These are phyloP conservation scores for Eupithecia vulgata DNA, from an alignment of 2,888 invertebrate species.

Conservation along the genomic window DNA sequence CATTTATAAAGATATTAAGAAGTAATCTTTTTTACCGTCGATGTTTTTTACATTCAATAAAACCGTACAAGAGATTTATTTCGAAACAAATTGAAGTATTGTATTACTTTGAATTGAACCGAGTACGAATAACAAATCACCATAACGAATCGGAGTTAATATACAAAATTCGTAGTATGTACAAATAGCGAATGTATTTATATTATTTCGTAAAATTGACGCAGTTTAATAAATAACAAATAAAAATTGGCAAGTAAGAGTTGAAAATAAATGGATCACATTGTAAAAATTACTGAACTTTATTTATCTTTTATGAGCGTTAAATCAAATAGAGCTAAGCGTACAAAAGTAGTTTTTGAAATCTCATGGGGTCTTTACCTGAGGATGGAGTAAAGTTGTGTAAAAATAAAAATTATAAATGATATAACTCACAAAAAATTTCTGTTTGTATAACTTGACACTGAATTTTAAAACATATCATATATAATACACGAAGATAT, in stretches of 20 bases:
- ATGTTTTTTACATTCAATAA: background rate
- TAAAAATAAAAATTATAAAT: background rate
- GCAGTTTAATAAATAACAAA: conserved; percentile 30
- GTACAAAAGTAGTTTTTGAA: background rate
- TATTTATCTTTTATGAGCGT: background rate
- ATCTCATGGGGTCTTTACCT: background rate
- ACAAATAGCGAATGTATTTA: conserved; percentile 29
- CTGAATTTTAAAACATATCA: conserved; percentile 16
- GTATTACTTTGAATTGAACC: conserved; percentile 15
- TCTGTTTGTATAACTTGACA: background rate
- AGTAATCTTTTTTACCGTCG: background rate
- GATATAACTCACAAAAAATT: too few species aligned
- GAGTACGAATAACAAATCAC: conserved; percentile 23
- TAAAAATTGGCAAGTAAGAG: conserved; percentile 19
- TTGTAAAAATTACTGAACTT: background rate
- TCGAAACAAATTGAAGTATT: background rate
- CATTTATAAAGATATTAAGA: background rate
- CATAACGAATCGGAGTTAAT: conserved; percentile 18
- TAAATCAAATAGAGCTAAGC: background rate
- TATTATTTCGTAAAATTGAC: conserved; percentile 32
- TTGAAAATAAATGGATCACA: background rate
- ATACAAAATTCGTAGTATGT: conserved; percentile 27
- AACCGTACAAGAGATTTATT: background rate
- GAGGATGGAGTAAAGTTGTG: background rate
- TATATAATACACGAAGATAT: too few species aligned